phyloP scores from a whole-genome alignment of 2,888 invertebrate species.

The Zygogramma bicolorata region DNA sequence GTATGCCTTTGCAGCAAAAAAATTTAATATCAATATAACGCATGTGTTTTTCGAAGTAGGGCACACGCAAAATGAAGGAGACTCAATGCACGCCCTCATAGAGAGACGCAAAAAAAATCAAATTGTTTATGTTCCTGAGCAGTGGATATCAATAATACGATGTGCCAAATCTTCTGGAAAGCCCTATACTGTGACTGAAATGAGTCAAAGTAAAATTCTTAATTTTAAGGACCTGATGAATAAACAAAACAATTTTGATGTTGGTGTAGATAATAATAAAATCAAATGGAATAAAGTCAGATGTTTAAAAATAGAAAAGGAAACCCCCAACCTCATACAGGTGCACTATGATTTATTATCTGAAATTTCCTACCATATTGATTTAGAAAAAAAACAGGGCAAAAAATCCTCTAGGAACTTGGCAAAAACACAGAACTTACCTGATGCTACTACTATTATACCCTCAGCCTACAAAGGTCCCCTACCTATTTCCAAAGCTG shows the following conservation, averaged over 20 bases:
- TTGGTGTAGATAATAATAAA: neutral
- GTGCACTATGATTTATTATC: constrained; percentile 14
- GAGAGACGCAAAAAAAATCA: constrained; percentile 13
- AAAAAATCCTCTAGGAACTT: neutral
- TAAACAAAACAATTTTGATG: constrained; percentile 2
- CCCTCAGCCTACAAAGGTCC: neutral
- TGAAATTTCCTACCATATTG: neutral
- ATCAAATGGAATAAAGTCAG: constrained; percentile 6
- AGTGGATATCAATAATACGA: constrained; percentile 1
- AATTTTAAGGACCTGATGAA: neutral
- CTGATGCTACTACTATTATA: neutral
- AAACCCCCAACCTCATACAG: neutral
- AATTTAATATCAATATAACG: neutral
- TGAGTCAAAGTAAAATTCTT: neutral
- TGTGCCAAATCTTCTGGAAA: constrained; percentile 8
- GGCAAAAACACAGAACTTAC: neutral
- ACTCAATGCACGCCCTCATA: constrained; percentile 14
- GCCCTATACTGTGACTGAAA: constrained; percentile 1
- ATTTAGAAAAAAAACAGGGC: neutral
- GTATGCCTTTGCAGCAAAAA: neutral
- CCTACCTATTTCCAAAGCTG: neutral
- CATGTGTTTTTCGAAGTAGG: neutral
- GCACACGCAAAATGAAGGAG: constrained; percentile 1
- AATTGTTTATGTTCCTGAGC: constrained; percentile 2
- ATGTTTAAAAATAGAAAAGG: neutral